phyloP scores from a whole-genome alignment of 2,113 vertebrate genomes.

The Menidia beryllina region DNA sequence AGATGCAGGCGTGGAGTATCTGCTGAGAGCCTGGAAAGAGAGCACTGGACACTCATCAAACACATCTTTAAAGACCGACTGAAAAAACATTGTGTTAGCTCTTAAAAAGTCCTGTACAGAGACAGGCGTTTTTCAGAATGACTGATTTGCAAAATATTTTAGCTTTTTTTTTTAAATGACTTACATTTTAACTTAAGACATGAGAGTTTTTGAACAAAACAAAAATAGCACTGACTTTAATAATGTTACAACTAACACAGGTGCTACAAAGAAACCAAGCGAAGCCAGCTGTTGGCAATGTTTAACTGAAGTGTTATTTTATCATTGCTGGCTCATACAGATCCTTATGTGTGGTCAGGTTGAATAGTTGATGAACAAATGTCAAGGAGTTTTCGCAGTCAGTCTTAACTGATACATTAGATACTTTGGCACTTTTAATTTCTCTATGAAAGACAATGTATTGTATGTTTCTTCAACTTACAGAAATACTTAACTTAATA shows the following conservation, averaged over 20 bases:
- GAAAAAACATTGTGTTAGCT: neutral
- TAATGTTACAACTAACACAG: too few relatives aligned
- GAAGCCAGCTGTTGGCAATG: neutral
- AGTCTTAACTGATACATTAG: conserved; percentile 35
- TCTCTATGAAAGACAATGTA: conserved; percentile 19
- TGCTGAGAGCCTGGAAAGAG: conserved; percentile 9
- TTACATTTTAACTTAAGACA: conserved; percentile 20
- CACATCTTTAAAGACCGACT: neutral
- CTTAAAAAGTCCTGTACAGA: neutral
- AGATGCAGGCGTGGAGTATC: conserved; percentile 1
- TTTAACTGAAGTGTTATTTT: conserved; percentile 16
- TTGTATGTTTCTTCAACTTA: conserved; percentile 28
- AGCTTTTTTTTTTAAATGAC: conserved; percentile 23
- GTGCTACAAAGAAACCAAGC: neutral
- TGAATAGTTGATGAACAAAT: conserved; percentile 7
- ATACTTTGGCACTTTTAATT: conserved; percentile 44
- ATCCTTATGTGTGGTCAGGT: neutral
- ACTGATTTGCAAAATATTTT: conserved; percentile 21
- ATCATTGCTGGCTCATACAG: conserved; percentile 18
- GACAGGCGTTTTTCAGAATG: neutral
- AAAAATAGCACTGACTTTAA: conserved; percentile 3
- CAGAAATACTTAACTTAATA: conserved; percentile 27
- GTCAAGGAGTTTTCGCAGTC: neutral
- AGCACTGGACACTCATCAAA: conserved; percentile 17
- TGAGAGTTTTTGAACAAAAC: conserved; percentile 12